Percentiles rank a stretch among this genome's conserved stretches.
These are phyloP conservation scores for Chironomus tepperi DNA, from an alignment of 1,140 invertebrate genomes.

Conservation along the genomic window DNA sequence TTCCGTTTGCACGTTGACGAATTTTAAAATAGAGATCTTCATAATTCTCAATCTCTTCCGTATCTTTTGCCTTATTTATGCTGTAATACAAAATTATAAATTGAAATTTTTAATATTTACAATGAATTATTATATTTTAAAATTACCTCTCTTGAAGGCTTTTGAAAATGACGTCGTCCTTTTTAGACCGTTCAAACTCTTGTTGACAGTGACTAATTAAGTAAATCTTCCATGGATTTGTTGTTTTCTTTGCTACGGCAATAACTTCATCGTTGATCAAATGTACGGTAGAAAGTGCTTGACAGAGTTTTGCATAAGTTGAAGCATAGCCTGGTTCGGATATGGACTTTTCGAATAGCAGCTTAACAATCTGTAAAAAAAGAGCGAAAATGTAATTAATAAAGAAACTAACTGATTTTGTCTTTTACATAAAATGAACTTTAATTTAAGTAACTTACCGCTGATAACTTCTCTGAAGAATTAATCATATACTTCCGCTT, in stretches of 20 bases:
- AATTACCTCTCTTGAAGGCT: background rate
- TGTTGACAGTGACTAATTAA: conserved; percentile 37
- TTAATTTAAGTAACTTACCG: conserved; percentile 30
- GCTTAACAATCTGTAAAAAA: conserved; percentile 45
- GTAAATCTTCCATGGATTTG: conserved; percentile 34
- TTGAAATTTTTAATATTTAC: too few species aligned
- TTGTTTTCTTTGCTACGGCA: conserved; percentile 27
- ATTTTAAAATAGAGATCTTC: conserved; percentile 69
- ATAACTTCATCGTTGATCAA: conserved; percentile 26
- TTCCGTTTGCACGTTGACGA: conserved; percentile 74
- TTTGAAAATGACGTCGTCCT: conserved; percentile 29
- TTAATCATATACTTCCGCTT: conserved; percentile 59
- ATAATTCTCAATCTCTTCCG: background rate
- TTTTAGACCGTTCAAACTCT: conserved; percentile 36
- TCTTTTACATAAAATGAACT: too few species aligned
- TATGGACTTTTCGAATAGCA: conserved; percentile 92
- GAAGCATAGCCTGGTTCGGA: conserved; percentile 88
- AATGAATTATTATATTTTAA: too few species aligned
- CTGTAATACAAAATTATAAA: background rate
- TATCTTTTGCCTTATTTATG: background rate
- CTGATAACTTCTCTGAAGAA: conserved; percentile 64
- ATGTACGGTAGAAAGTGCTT: conserved; percentile 43
- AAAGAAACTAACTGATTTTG: too few species aligned
- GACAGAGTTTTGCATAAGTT: conserved; percentile 81
- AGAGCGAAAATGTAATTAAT: background rate